Evolutionary conservation across 2,113 vertebrate species (phyloP), one percentile per base, ranked within the genome.

Genomic region (Limanda limanda): DNA sequence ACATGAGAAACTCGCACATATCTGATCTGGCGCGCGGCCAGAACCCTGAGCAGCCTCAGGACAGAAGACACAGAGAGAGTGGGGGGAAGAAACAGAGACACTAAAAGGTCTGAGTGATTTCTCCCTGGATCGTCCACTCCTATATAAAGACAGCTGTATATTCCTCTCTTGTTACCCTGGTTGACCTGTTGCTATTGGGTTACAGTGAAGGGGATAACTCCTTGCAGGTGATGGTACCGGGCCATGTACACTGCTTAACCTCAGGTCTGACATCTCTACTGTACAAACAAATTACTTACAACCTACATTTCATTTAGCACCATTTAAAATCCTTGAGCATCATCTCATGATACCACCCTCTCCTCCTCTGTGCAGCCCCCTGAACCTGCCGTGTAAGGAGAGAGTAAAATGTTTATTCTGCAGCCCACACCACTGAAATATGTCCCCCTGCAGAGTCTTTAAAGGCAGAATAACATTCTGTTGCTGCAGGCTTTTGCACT

Each of bases 1-100:
- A 91, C 78, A 81, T 1, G 57, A 93, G 85, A 92, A 84, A 70
- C 74, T 57, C 68, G 51, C 73, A 55, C 80, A 71, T 87, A 56
- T 92, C 90, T 88, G 88, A 94, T 93, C 80, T 94, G 94, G 93
- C 88, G 51, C 12, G 3, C 4, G 68, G 87, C 91, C 92, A 48
- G 1, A 80, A 79, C 67, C 74, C 76, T 59, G 63, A 79, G 83
- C 71, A 86, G 81, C 74, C 87, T 77, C 35, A 74, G 89, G 90
- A 82, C 69, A 70, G 74, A 55, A 48, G 37, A 79, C 47, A 40
- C n/a, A 25, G 69, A 67, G 52, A 83, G 62, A 77, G 6, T 11
- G 47, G 57, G 27, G 51, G 27, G 7, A 6, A 12, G 1, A 4
- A 37, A 48, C 1, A 48, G 17, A 84, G 59, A 78, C 67, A 62